Base-by-base conservation (phyloP, 92 coral and sea anemone species). In the Parazoanthus atlanticus region DNA sequence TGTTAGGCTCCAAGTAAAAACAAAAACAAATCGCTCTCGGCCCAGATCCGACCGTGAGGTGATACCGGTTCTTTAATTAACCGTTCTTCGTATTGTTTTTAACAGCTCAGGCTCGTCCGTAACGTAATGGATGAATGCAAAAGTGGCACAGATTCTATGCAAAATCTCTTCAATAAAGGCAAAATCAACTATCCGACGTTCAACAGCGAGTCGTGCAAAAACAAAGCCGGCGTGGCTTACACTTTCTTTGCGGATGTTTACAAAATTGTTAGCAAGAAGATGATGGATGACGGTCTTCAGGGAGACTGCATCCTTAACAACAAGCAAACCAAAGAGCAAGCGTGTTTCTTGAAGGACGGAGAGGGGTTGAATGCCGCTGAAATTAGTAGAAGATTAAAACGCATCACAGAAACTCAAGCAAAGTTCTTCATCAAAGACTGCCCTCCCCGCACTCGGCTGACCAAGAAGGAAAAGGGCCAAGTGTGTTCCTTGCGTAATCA, bases 231-330 rank as follows among this genome's bases (percentile, higher is more conserved):
- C 7, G 21, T 84, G 0, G 16, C 64, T 16, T 84, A 84, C 40
- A 84, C 87, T 0, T 84, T 26, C 43, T 84, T 26, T 31, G 65
- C 87, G 3, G 87, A 70, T 71, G 41, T 84, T 8, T 7, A 11
- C 5, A 70, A 19, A 15, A 19, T 30, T 19, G 78, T 46, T 32
- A 29, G 40, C 26, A 5, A 69, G 31, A 71, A 0, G 19, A 67
- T 84, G 87, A 17, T 0, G 2, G 17, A 26, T 1, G 29, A 29
- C 10, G 26, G 77, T 3, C 30, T 40, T 6, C 79, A 70, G 26
- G 29, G 30, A 8, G 87, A 84, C 79, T 84, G 87, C 66, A 70
- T 84, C 66, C 66, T 28, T 16, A 84, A 84, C 66, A 84, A 30
- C 87, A 69, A 71, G 12, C n/a, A 17, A 47, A 30, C 31, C 12